Conservation (phyloP, 2,113 vertebrate genomes). For the Acanthisitta chloris region DNA sequence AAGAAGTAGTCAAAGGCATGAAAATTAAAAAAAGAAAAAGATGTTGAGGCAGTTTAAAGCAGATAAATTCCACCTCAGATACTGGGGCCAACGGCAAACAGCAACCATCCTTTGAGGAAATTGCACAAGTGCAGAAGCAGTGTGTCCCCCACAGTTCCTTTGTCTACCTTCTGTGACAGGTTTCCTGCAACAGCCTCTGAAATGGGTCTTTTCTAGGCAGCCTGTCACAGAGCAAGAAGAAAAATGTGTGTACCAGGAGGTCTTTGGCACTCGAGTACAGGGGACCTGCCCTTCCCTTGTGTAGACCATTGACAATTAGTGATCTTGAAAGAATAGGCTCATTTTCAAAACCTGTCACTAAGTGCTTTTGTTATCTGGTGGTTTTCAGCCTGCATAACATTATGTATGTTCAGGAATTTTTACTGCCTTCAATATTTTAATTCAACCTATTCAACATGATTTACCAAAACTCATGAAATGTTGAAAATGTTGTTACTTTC, state of each 20-base stretch:
- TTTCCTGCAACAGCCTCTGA: neutral
- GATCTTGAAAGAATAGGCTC: neutral
- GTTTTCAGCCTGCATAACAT: neutral
- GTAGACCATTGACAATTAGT: neutral
- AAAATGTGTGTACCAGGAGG: fast-evolving
- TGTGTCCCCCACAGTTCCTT: neutral
- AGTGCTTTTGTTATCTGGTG: neutral
- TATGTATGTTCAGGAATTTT: neutral
- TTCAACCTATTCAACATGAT: neutral
- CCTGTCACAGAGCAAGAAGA: neutral
- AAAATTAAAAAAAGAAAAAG: neutral
- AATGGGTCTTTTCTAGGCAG: neutral
- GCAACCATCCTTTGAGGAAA: neutral
- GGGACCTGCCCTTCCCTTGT: neutral
- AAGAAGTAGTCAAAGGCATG: neutral
- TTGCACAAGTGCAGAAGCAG: too few relatives aligned
- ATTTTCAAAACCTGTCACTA: neutral
- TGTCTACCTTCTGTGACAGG: neutral
- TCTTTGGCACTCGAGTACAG: neutral
- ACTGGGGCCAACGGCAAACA: neutral
- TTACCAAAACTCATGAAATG: neutral
- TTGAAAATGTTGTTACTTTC: too few relatives aligned
- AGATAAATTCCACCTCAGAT: neutral
- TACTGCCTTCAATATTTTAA: neutral
- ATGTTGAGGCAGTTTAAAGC: neutral